Evolutionary conservation across 1,140 invertebrate genomes (phyloP).

Genomic region (Zeugodacus cucurbitae): DNA sequence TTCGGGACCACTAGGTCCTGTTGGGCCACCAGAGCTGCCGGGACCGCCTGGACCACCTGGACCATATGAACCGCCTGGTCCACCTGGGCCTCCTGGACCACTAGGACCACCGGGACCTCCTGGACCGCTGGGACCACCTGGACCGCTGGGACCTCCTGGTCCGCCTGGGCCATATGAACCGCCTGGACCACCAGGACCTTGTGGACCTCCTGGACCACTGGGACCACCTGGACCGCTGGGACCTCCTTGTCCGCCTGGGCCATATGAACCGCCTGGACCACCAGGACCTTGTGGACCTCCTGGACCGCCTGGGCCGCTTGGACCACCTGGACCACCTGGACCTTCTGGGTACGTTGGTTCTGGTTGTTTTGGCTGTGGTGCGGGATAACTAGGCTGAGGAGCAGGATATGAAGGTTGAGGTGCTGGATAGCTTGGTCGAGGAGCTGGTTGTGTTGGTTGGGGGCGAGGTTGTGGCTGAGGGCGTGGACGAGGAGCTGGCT

Average conservation of each 20-base stretch:
- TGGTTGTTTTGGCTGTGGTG: neutral
- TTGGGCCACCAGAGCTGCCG: constrained; percentile 8
- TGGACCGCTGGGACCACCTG: neutral
- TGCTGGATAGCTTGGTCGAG: neutral
- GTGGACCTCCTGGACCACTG: neutral
- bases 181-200: neutral
- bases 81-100: constrained; percentile 33
- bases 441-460: constrained; percentile 23
- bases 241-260: neutral
- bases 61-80: constrained; percentile 5
- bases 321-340: neutral
- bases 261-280: neutral
- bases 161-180: neutral
- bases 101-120: constrained; percentile 13
- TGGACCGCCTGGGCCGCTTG: neutral
- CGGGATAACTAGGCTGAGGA: neutral
- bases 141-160: neutral
- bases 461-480: constrained; percentile 18
- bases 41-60: neutral
- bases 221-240: neutral
- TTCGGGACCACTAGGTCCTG: constrained; percentile 41
- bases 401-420: constrained; percentile 21
- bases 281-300: neutral
- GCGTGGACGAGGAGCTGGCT: neutral
- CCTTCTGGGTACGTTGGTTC: neutral